Base-by-base conservation (phyloP, 2,888 invertebrate genomes). In the Papilio demoleus region DNA sequence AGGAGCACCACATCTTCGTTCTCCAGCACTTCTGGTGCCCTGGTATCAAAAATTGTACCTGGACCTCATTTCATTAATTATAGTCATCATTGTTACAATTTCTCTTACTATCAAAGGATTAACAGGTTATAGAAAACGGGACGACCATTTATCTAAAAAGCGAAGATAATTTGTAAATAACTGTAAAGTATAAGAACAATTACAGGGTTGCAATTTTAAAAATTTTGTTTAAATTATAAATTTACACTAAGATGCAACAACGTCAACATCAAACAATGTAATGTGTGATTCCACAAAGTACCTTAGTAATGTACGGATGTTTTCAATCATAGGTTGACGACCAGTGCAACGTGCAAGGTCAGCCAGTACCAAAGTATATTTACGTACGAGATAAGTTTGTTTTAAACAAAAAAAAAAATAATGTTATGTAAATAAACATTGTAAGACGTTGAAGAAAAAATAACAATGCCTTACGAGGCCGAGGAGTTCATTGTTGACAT, bases 191-290 rank as follows among this genome's bases (percentile, higher is more conserved):
- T 31, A 17, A 2, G 2, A 42, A 19, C 1, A 17, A 17, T 19
- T 42, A 47, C 85, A 27, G 0, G 2, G 84, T 69, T 90, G 89
- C 70, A 88, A 88, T 73, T 92, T 93, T 93, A 92, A 93, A 50
- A 5, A 12, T 14, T 50, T 27, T 5, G 24, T 24, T 50, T 50
- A 14, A 22, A 22, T 47, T 19, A 19, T 2, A 8, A 42, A 45
- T 8, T 45, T 17, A 11, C 8, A n/a, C n/a, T n/a, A n/a, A n/a
- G n/a, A n/a, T n/a, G n/a, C n/a, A n/a, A n/a, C n/a, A n/a, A n/a
- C n/a, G n/a, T n/a, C n/a, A n/a, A n/a, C n/a, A n/a, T n/a, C n/a
- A n/a, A n/a, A n/a, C n/a, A n/a, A n/a, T n/a, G n/a, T n/a, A n/a
- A n/a, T n/a, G n/a, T n/a, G n/a, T n/a, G n/a, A 31, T 31, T 31